A percentile compares a stretch with the other conserved stretches of the same genome.
Conservation (phyloP, 2,797 vertebrate genomes). For the Aplochiton taeniatus region DNA sequence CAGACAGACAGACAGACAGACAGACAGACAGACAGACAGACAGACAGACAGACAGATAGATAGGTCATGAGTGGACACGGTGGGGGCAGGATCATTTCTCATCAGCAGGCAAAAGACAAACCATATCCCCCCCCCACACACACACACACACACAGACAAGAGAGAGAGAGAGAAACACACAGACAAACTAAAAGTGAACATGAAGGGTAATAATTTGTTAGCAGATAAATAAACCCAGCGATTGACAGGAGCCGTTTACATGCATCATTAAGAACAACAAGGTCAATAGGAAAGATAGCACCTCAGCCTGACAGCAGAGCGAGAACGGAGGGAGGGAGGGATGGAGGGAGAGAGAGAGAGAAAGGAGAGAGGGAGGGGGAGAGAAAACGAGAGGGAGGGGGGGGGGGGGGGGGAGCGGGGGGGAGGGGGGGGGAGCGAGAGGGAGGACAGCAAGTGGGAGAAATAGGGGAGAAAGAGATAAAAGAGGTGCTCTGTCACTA, state of each 20-base stretch:
- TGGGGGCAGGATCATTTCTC: slow-evolving; percentile 50
- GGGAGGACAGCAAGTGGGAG: slow-evolving; percentile 11
- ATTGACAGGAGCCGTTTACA: slow-evolving; percentile 70
- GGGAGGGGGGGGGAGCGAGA: neutral
- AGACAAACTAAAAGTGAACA: slow-evolving; percentile 35
- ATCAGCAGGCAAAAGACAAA: slow-evolving; percentile 37
- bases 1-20: no score
- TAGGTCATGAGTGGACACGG: slow-evolving; percentile 46
- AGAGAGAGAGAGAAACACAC: slow-evolving; percentile 1
- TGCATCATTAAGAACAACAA: slow-evolving; percentile 75
- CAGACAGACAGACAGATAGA: slow-evolving; percentile 49
- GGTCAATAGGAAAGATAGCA: slow-evolving; percentile 64
- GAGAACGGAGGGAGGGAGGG: slow-evolving; percentile 9
- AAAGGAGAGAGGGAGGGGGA: slow-evolving; percentile 42
- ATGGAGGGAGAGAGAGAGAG: slow-evolving; percentile 19
- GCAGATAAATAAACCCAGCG: slow-evolving; percentile 68
- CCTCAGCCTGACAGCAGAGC: slow-evolving; percentile 32
- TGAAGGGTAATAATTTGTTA: slow-evolving; percentile 66
- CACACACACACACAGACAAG: slow-evolving; percentile 23
- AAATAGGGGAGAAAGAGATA: slow-evolving; percentile 4
- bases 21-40: neutral
- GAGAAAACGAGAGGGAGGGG: neutral
- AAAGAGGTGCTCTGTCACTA: no score
- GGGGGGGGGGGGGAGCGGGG: slow-evolving; percentile 24
- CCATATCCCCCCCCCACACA: slow-evolving; percentile 16